Evolutionary conservation across 2,797 vertebrate species (phyloP), one percentile per base, ranked within the genome.

Genomic region (Channa striata): DNA sequence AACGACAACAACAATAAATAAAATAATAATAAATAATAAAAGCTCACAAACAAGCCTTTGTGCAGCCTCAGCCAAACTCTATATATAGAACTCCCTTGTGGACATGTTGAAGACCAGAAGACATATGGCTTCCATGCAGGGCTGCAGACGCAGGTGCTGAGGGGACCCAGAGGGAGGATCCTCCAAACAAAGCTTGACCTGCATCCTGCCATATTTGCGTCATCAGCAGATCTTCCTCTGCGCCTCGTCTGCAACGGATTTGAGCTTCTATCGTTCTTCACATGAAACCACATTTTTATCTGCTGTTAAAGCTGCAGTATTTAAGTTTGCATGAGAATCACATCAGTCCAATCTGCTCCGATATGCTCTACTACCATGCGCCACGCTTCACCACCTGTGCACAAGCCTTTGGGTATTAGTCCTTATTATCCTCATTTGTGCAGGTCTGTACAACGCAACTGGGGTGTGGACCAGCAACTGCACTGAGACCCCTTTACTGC

Each of bases 161-260:
- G 47, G 59, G 17, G 40, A 48, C 47, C 65, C 52, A 25, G 39
- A 23, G 53, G 52, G 34, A 47, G 59, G 59, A 57, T 37, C 58
- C 49, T 47, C 49, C 21, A 11, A 37, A 23, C 34, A 1, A 56
- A 11, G 43, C 43, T 2, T 7, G 14, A 65, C 33, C 42, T 7
- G 42, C 52, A 5, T 34, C 58, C 46, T 25, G 69, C 12, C 37
- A 1, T 4, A 43, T 33, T 14, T 40, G 33, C 59, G 21, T 13
- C 33, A 25, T 62, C 72, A 58, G 46, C 72, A 68, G 13, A 46
- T 52, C 37, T 12, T 37, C 44, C 57, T 36, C 53, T 25, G 6
- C 4, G 0, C 64, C 5, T 1, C 16, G 0, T 0, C 43, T 6
- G 12, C 17, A 42, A 34, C 37, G 14, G 16, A 39, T n/a, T 37